These are phyloP conservation scores for Psephotus haematonotus DNA, from an alignment of 2,113 vertebrate species.

Conservation along the genomic window DNA sequence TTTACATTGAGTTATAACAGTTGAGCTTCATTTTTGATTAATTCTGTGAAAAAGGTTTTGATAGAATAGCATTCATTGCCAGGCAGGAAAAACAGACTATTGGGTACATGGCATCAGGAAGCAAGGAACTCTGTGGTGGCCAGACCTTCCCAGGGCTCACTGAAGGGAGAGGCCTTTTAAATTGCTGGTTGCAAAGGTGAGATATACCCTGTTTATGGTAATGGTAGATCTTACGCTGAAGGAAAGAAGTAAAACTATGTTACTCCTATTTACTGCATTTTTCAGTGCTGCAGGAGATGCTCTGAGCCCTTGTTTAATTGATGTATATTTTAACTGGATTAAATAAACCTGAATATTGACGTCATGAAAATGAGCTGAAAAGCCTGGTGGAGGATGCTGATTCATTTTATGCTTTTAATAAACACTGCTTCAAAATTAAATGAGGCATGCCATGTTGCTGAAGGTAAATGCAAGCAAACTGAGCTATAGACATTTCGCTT, in stretches of 20 bases:
- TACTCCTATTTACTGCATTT: background rate
- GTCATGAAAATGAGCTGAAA: constrained; percentile 45
- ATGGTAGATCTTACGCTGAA: background rate
- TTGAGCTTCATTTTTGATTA: background rate
- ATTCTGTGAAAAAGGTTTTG: constrained; percentile 11
- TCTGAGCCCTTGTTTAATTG: background rate
- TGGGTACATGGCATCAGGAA: background rate
- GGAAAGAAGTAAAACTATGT: background rate
- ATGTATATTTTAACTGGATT: constrained; percentile 58
- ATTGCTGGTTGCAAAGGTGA: background rate
- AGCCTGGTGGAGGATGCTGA: background rate
- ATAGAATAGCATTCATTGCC: background rate
- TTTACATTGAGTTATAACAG: background rate
- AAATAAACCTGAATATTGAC: constrained; percentile 28
- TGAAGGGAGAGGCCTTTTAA: background rate
- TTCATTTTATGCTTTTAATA: background rate
- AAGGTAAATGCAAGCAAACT: constrained; percentile 34
- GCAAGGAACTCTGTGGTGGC: background rate
- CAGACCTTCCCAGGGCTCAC: background rate
- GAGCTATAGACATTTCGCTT: background rate
- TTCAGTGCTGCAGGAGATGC: background rate
- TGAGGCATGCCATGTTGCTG: background rate
- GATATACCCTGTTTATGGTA: background rate
- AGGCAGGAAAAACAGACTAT: background rate
- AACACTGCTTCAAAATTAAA: constrained; percentile 11